These are phyloP conservation scores for Lepidostoma basale DNA, from an alignment of 1,140 invertebrate species.

Conservation along the genomic window DNA sequence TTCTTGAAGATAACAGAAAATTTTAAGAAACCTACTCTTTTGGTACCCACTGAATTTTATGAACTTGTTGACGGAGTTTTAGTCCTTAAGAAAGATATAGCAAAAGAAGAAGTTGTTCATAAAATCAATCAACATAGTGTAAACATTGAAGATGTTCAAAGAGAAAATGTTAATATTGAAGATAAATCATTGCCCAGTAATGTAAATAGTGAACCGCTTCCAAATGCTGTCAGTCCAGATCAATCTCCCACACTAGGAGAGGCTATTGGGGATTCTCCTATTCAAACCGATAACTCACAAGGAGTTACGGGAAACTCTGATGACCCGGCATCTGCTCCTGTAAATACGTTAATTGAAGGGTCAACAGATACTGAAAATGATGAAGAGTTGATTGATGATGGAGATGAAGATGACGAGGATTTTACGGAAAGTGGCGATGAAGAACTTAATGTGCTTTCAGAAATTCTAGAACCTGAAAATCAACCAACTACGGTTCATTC, in stretches of 20 bases:
- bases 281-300: no score
- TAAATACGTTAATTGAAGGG: no score
- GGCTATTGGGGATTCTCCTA: no score
- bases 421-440: constrained; percentile 6
- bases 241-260: no score
- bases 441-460: no score
- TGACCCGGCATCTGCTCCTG: no score
- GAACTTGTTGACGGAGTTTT: constrained; percentile 13
- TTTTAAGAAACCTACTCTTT: constrained; percentile 46
- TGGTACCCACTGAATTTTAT: constrained; percentile 48
- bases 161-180: constrained; percentile 43
- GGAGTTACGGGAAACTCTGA: no score
- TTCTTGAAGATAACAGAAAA: constrained; percentile 59
- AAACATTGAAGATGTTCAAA: background rate
- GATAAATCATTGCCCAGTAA: constrained; percentile 10
- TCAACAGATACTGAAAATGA: constrained; percentile 26
- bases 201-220: no score
- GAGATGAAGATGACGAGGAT: constrained; percentile 26
- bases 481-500: no score
- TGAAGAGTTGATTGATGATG: constrained; percentile 10
- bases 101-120: background rate
- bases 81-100: constrained; percentile 19
- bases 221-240: no score
- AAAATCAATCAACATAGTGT: background rate
- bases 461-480: no score